Evolutionary conservation across 2,113 vertebrate species (phyloP), one percentile per base, ranked within the genome.

Genomic region (Physeter macrocephalus): DNA sequence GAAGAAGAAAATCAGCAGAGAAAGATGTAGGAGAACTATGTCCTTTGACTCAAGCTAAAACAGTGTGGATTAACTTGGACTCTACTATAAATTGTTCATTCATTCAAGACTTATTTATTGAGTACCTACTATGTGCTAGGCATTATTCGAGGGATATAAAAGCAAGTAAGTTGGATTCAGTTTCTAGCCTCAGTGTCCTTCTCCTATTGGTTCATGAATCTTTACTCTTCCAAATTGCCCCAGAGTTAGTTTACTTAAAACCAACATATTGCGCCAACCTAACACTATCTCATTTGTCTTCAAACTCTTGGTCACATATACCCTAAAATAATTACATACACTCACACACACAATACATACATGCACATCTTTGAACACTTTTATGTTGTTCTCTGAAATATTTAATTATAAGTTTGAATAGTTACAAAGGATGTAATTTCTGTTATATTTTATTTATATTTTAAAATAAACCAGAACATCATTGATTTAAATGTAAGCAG

Each of bases 341-440:
- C 1, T 43, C 2, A 59, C 0, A 15, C 6, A 54, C 2, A 85
- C 3, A 64, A 34, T 18, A 71, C 3, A 67, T 5, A 39, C 4
- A 61, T 0, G 1, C 12, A 91, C 13, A 27, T 6, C 1, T 82
- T 75, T 74, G 23, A 74, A 74, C 7, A 41, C 49, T 62, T 41
- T 91, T 86, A 69, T 67, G 18, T 66, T 95, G 11, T 75, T 46
- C 72, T 41, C 57, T 87, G 59, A 86, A 77, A 54, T 29, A 5
- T 57, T 95, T 95, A 57, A 67, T 62, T 93, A 10, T 62, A 82
- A 57, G 5, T 82, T 64, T 69, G 31, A 87, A 82, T 67, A 90
- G 15, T 93, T 62, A 43, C 59, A 83, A 95, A 69, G 4, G 43
- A 54, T 17, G 1, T 46, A 36, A 77, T 82, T 81, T 74, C 8